Base-by-base conservation (phyloP, 2,797 vertebrate species). In the Peromyscus eremicus region DNA sequence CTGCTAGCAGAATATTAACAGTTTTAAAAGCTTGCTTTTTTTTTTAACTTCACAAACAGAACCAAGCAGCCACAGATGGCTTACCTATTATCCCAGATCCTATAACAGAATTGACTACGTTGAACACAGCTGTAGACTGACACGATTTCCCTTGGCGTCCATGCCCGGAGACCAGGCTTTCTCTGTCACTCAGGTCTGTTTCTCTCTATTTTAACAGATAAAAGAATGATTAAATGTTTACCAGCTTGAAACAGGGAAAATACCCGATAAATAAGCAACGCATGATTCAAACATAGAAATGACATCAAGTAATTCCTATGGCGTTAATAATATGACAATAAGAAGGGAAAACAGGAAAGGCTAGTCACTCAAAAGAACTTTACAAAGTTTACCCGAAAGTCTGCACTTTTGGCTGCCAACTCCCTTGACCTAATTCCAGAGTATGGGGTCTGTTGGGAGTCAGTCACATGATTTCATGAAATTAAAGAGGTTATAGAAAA, bases 61-160 rank as follows among this genome's bases (percentile, higher is more conserved):
- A 62, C 17, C 46, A 82, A 89, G 60, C 17, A 81, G 77, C 49
- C 55, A 76, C 92, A 71, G 23, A 1, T 87, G 34, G 82, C 97
- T 98, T 98, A 99, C 99, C 99, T 98, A 99, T 99, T 95, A 99
- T 98, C 81, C 99, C 99, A 46, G 99, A 99, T 98, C 99, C 99
- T 97, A 99, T 99, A 79, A 99, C 99, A 83, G 99, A 99, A 98
- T 99, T 99, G 97, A 99, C 99, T 93, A 99, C 99, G 98, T 99
- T 99, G 98, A 99, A 99, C 66, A 98, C 99, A 29, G 99, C 99
- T 88, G 99, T 98, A 62, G 98, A 98, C 70, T 98, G 97, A 89
- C 98, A 97, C 73, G 97, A 99, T 97, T 96, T 95, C 97, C 96
- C 94, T 96, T 97, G 96, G 64, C 89, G 93, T 84, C 52, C 97